A percentile compares a stretch with the other conserved stretches of the same genome.
These are phyloP conservation scores for cattle (Bos taurus) DNA, from an alignment of 2,113 vertebrate genomes.

Conservation along the genomic window ARS-UCD2.0 NC_037335.1:12503501-12504000, in stretches of 20 bases:
- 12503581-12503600: not conserved
- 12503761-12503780: not conserved
- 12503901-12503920: not conserved
- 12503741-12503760: not conserved
- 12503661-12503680: not conserved
- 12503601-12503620: not conserved
- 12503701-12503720: not conserved
- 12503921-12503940: not conserved
- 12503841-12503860: not conserved
- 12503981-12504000: no score
- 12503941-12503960: not conserved
- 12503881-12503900: not conserved
- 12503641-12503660: not conserved
- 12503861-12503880: not conserved
- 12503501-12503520: not conserved
- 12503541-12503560: not conserved
- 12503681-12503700: not conserved
- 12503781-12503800: not conserved
- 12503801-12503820: not conserved
- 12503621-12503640: not conserved
- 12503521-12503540: not conserved
- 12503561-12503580: not conserved
- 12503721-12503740: not conserved
- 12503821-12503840: not conserved
- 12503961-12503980: not conserved